A percentile compares a stretch with the other conserved stretches of the same genome.
phyloP scores from a whole-genome alignment of 2,888 invertebrate species.

The Sinodicranocentrus sp. region DNA sequence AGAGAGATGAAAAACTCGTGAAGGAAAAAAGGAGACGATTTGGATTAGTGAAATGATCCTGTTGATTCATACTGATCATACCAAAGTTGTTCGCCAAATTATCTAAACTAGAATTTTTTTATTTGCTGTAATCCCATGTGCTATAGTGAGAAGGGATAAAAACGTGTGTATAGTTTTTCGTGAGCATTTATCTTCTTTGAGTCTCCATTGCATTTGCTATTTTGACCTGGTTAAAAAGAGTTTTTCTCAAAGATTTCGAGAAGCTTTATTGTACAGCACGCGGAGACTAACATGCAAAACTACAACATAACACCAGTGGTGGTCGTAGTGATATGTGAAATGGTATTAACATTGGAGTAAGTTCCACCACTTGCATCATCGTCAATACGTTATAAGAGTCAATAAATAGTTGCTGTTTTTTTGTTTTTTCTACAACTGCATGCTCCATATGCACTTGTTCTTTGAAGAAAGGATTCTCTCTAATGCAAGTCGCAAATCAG shows the following conservation, averaged over 20 bases:
- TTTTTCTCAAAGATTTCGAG: slow-evolving; percentile 32
- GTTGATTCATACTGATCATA: slow-evolving; percentile 45
- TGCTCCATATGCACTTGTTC: neutral
- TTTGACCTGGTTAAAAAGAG: slow-evolving; percentile 61
- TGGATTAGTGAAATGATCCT: slow-evolving; percentile 46
- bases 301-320: slow-evolving; percentile 28
- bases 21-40: slow-evolving; percentile 44
- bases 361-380: neutral
- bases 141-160: neutral
- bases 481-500: too few species aligned
- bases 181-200: neutral
- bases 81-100: slow-evolving; percentile 61
- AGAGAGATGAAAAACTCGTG: neutral
- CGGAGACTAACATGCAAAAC: too few species aligned
- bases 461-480: neutral
- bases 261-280: too few species aligned
- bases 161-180: neutral
- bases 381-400: slow-evolving; percentile 2
- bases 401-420: slow-evolving; percentile 6
- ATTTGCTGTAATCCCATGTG: neutral
- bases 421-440: neutral
- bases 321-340: slow-evolving; percentile 21
- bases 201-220: slow-evolving; percentile 14
- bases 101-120: slow-evolving; percentile 31
- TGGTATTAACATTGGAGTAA: neutral